Conservation (phyloP, 2,113 vertebrate species). For the Tachuris rubrigastra region DNA sequence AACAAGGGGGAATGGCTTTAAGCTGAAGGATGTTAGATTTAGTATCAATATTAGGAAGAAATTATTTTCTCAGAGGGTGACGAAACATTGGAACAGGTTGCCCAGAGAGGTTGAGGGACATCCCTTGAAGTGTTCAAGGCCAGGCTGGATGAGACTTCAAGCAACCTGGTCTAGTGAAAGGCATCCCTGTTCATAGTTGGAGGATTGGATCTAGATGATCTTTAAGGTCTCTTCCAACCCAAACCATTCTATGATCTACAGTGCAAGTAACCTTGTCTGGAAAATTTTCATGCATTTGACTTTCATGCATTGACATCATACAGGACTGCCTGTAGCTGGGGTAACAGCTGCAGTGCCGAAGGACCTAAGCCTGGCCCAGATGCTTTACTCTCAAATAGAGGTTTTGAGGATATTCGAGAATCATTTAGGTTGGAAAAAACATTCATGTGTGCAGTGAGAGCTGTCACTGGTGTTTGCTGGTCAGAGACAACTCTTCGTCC, state of each 20-base stretch:
- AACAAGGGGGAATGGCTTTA: background rate
- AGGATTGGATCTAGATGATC: background rate
- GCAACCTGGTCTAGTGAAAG: background rate
- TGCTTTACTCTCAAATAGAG: background rate
- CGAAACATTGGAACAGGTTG: background rate
- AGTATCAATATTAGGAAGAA: background rate
- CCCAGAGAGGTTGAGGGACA: background rate
- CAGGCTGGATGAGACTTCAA: background rate
- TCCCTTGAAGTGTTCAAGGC: background rate
- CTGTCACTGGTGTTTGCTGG: background rate
- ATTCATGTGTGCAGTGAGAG: background rate
- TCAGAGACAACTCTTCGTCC: background rate
- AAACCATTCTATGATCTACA: background rate
- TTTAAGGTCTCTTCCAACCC: background rate
- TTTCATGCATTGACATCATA: no score
- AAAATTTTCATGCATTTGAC: accelerated
- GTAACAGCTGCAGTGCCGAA: background rate
- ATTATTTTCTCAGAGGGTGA: background rate
- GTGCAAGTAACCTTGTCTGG: background rate
- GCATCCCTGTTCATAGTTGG: background rate
- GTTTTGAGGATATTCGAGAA: background rate
- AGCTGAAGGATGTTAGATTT: background rate
- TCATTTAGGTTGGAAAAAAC: background rate
- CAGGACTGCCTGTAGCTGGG: background rate
- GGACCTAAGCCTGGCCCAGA: background rate